A percentile compares a stretch with the other conserved stretches of the same genome.
These are phyloP conservation scores for Lamellibrachia columna DNA, from an alignment of 2,888 invertebrate species.

Conservation along the genomic window DNA sequence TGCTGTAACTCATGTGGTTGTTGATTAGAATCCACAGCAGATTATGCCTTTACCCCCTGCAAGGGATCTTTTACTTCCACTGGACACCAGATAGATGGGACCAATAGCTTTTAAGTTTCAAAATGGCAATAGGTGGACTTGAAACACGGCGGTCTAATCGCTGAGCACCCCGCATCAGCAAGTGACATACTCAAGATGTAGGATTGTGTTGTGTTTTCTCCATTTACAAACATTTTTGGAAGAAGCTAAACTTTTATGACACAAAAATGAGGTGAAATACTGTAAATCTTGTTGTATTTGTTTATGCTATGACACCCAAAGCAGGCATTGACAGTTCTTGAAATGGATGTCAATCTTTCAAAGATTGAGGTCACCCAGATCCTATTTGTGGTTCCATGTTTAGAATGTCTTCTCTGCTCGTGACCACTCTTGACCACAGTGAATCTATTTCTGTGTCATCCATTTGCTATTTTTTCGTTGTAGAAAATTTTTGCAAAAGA, in stretches of 20 bases:
- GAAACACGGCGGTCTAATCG: no score
- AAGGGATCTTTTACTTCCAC: no score
- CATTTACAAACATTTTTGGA: background rate
- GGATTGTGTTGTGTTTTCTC: background rate
- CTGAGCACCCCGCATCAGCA: no score
- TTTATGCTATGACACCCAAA: background rate
- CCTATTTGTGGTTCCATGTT: background rate
- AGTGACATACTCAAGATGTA: background rate
- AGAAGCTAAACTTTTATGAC: background rate
- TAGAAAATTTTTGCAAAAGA: slow-evolving; percentile 76
- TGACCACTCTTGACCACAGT: background rate
- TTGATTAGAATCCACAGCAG: no score
- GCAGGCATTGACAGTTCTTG: background rate
- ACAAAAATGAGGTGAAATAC: background rate
- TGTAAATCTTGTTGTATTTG: background rate
- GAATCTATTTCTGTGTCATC: background rate
- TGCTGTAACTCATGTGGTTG: no score
- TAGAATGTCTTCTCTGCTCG: background rate
- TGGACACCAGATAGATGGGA: no score
- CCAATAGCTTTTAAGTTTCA: no score
- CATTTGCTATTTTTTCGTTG: background rate
- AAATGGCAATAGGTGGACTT: no score
- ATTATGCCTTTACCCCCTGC: no score
- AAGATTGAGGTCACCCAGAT: background rate
- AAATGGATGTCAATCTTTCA: background rate